Evolutionary conservation across 2,797 vertebrate genomes (phyloP).

Genomic region (Eremophila alpestris): DNA sequence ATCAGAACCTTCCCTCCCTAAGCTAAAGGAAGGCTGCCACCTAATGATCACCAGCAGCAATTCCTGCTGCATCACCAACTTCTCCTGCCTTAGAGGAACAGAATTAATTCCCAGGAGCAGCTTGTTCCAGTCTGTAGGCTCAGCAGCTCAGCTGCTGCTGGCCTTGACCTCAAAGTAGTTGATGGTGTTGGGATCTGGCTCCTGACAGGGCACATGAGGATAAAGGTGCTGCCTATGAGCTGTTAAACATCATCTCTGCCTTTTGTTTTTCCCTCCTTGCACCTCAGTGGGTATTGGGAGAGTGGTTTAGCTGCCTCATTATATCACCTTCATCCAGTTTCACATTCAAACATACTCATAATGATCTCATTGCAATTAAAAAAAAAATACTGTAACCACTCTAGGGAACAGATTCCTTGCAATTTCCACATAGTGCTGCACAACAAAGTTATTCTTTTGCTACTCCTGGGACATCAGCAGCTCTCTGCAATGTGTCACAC

Average conservation of each 20-base stretch:
- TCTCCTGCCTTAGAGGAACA: background rate
- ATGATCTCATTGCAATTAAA: background rate
- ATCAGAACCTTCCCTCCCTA: background rate
- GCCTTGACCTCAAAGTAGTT: background rate
- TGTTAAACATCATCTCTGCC: background rate
- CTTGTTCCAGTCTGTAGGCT: background rate
- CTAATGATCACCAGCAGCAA: constrained; percentile 44
- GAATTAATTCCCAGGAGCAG: background rate
- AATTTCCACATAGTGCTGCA: background rate
- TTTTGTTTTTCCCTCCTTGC: background rate
- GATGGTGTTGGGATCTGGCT: background rate
- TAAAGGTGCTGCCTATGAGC: background rate
- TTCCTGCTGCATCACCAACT: background rate
- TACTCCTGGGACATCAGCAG: background rate
- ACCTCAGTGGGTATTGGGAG: background rate
- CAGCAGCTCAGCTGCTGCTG: background rate
- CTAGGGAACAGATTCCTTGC: background rate
- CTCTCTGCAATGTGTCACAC: background rate
- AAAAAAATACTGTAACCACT: background rate
- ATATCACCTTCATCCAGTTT: background rate
- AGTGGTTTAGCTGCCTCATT: background rate
- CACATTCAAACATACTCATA: background rate
- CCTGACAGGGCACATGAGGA: background rate
- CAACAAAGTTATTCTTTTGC: background rate
- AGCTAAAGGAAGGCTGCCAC: constrained; percentile 28